Percentiles rank a stretch among this genome's conserved stretches.
Evolutionary conservation across 2,888 invertebrate genomes (phyloP).

Genomic region (Parthenolecanium corni): DNA sequence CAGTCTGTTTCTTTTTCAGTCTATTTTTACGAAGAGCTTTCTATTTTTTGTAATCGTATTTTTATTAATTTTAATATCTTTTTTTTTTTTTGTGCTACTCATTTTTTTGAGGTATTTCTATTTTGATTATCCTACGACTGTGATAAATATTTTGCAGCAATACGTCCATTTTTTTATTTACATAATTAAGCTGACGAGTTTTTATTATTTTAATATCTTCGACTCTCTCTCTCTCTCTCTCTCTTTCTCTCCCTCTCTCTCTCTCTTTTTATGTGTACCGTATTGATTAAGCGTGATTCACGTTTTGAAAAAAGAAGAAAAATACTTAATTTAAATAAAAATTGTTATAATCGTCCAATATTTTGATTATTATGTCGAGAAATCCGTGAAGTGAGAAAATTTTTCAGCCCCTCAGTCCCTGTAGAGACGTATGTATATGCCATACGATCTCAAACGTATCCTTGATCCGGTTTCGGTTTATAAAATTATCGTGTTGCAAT

Average conservation of each 20-base stretch:
- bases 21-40: neutral
- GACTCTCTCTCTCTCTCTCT: slow-evolving; percentile 5
- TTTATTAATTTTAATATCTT: neutral
- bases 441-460: no score
- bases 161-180: neutral
- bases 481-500: no score
- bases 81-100: neutral
- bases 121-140: neutral
- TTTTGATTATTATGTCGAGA: no score
- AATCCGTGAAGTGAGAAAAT: no score
- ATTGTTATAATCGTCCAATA: no score
- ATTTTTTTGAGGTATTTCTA: neutral
- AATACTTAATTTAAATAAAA: no score
- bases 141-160: neutral
- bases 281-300: neutral
- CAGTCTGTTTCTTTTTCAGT: neutral
- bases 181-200: neutral
- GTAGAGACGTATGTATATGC: no score
- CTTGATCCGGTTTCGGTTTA: no score
- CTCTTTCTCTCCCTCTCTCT: slow-evolving; percentile 3
- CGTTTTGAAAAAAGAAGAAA: no score
- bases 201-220: neutral
- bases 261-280: neutral
- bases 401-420: no score
- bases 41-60: neutral